Percentiles rank a stretch among this genome's conserved stretches.
Evolutionary conservation across 2,888 invertebrate genomes (phyloP).

Genomic region (Halictus quadricinctus): DNA sequence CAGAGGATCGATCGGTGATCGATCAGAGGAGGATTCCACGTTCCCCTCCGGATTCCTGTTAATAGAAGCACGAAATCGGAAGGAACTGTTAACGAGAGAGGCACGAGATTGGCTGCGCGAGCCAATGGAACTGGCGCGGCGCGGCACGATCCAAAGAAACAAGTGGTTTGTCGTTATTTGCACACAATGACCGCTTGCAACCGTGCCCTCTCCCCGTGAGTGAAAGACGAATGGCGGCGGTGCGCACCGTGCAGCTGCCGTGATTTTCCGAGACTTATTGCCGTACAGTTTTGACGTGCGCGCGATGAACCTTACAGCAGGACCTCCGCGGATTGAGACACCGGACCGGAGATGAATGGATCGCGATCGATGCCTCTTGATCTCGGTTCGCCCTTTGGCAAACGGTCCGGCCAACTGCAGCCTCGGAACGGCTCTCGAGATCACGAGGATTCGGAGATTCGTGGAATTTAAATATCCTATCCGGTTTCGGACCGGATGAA

Average conservation of each 20-base stretch:
- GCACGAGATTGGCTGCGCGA: slow-evolving; percentile 38
- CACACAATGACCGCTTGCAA: slow-evolving; percentile 56
- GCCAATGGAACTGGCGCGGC: slow-evolving; percentile 37
- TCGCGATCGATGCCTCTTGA: slow-evolving; percentile 24
- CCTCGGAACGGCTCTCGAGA: not conserved
- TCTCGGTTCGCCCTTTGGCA: slow-evolving; percentile 2
- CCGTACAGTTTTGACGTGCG: slow-evolving; percentile 40
- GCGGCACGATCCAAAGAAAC: slow-evolving; percentile 58
- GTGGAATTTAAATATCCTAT: not conserved
- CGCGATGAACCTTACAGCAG: not conserved
- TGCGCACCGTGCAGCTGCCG: slow-evolving; percentile 22
- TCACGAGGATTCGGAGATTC: not conserved
- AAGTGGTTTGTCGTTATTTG: slow-evolving; percentile 65
- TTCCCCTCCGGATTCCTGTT: slow-evolving; percentile 15
- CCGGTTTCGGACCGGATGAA: slow-evolving; percentile 8
- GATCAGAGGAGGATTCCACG: not conserved
- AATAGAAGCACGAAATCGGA: slow-evolving; percentile 49
- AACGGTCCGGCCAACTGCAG: not conserved
- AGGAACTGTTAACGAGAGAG: slow-evolving; percentile 58
- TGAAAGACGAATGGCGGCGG: slow-evolving; percentile 57
- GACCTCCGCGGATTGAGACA: slow-evolving; percentile 31
- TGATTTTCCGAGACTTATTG: slow-evolving; percentile 57
- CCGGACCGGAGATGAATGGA: slow-evolving; percentile 28
- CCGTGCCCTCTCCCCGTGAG: slow-evolving; percentile 36
- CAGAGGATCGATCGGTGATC: not conserved